Percentiles rank a stretch among this genome's conserved stretches.
phyloP scores from a whole-genome alignment of 2,113 vertebrate species.

The Oreamnos americanus region DNA sequence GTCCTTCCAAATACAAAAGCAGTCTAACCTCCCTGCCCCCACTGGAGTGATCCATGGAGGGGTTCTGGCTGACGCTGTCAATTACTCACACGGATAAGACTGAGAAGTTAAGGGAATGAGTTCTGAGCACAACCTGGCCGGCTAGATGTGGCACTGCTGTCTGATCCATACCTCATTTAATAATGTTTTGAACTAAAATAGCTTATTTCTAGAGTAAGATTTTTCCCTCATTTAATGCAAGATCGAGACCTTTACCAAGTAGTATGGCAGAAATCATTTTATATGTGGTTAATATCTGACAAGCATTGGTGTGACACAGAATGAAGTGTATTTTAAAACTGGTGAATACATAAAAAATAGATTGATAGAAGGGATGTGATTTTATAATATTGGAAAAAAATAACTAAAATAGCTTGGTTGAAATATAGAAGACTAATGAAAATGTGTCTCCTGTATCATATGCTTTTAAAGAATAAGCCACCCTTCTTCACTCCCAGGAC shows the following conservation, averaged over 20 bases:
- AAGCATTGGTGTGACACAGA: background rate
- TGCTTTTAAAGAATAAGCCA: background rate
- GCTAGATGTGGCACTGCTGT: background rate
- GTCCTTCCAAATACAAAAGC: constrained; percentile 47
- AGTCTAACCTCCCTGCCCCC: background rate
- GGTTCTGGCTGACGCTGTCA: background rate
- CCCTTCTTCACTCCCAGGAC: background rate
- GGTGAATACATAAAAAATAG: background rate
- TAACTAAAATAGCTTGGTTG: background rate
- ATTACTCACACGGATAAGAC: background rate
- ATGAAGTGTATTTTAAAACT: constrained; percentile 8
- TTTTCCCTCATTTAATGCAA: constrained; percentile 41
- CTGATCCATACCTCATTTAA: background rate
- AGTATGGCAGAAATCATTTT: constrained; percentile 29
- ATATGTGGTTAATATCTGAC: background rate
- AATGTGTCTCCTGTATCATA: background rate
- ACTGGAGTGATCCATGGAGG: background rate
- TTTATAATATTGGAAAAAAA: background rate
- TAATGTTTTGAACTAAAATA: constrained; percentile 38
- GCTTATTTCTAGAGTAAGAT: background rate
- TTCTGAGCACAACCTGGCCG: background rate
- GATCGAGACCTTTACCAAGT: background rate
- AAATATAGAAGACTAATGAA: background rate
- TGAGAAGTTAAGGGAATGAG: background rate
- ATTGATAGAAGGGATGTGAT: background rate